Percentiles rank a stretch among this genome's conserved stretches.
These are phyloP conservation scores for Cyrtorhinus lividipennis DNA, from an alignment of 1,140 invertebrate genomes.

Conservation along the genomic window DNA sequence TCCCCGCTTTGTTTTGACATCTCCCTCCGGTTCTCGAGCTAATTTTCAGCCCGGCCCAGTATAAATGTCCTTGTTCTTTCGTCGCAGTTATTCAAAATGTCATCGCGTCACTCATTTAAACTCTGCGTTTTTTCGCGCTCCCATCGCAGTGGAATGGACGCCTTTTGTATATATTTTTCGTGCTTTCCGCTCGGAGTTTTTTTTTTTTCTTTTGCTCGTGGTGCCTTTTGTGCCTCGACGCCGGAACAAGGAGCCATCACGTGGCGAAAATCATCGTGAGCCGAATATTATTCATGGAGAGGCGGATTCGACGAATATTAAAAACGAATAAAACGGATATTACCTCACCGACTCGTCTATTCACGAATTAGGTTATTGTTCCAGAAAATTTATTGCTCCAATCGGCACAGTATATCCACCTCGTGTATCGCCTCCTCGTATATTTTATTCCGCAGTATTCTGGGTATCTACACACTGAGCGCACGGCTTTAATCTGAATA, in stretches of 20 bases:
- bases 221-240: neutral
- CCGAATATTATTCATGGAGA: too few species aligned
- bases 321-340: too few species aligned
- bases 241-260: conserved; percentile 5
- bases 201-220: neutral
- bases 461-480: too few species aligned
- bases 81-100: conserved; percentile 4
- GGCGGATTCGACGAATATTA: too few species aligned
- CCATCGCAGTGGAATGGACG: neutral
- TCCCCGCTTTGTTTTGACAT: conserved; percentile 1
- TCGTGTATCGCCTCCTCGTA: too few species aligned
- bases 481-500: too few species aligned
- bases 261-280: too few species aligned
- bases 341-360: too few species aligned
- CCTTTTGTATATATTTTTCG: neutral
- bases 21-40: neutral
- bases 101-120: conserved; percentile 5
- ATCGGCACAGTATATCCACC: too few species aligned
- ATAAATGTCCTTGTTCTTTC: neutral
- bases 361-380: too few species aligned
- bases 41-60: neutral
- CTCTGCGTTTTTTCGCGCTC: neutral
- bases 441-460: too few species aligned
- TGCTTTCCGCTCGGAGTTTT: neutral
- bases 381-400: too few species aligned